Percentiles rank a stretch among this genome's conserved stretches.
phyloP scores from a whole-genome alignment of 2,113 vertebrate genomes.

The Antechinus flavipes region DNA sequence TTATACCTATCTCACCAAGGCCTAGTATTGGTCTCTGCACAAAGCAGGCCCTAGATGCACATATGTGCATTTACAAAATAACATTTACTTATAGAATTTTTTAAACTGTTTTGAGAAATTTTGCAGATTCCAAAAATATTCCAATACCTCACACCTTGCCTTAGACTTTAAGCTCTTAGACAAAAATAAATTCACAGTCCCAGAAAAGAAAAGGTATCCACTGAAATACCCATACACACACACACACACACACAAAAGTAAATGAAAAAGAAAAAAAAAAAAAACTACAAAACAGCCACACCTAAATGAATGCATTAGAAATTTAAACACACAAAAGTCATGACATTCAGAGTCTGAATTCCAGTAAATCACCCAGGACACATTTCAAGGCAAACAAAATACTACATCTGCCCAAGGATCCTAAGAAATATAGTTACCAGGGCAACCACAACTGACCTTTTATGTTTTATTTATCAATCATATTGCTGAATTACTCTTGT shows the following conservation, averaged over 20 bases:
- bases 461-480: slow-evolving; percentile 77
- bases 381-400: slow-evolving; percentile 76
- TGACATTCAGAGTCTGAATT: slow-evolving; percentile 71
- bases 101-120: slow-evolving; percentile 45
- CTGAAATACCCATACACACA: not conserved
- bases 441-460: slow-evolving; percentile 77
- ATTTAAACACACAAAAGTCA: slow-evolving; percentile 71
- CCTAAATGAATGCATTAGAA: slow-evolving; percentile 52
- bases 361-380: slow-evolving; percentile 72
- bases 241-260: slow-evolving; percentile 37
- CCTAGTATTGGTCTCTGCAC: not conserved
- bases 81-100: not conserved
- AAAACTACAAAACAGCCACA: slow-evolving; percentile 49
- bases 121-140: slow-evolving; percentile 46
- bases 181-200: slow-evolving; percentile 53
- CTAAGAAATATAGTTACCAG: slow-evolving; percentile 75
- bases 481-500: slow-evolving; percentile 71
- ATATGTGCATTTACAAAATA: not conserved
- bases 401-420: slow-evolving; percentile 46
- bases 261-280: slow-evolving; percentile 15
- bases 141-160: slow-evolving; percentile 33
- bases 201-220: slow-evolving; percentile 37
- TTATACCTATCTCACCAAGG: not conserved
- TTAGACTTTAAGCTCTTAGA: slow-evolving; percentile 52
- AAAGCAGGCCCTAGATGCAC: not conserved